Base-by-base conservation (phyloP, 2,113 vertebrate species). In the Limnothrissa miodon region DNA sequence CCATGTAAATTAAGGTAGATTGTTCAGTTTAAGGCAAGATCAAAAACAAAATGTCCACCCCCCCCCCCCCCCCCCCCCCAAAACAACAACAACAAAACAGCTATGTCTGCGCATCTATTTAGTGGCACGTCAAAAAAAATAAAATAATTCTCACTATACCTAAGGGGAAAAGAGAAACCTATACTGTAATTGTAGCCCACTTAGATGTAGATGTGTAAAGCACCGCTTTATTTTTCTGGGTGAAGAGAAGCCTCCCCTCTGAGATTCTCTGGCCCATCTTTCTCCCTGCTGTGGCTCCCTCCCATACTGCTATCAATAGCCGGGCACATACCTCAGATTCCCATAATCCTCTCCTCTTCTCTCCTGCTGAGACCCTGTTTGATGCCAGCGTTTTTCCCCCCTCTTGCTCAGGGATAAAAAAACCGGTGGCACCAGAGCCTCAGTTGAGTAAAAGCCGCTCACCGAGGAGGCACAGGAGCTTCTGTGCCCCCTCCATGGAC, bases 291-390 rank as follows among this genome's bases (percentile, higher is more conserved):
- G 39, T 29, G 29, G 5, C 83, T 70, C 84, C 86, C 83, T 80
- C 83, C 85, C 81, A 83, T 84, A 80, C 87, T 82, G 79, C 91
- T 89, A 87, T 87, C 83, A 74, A 80, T 83, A 88, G 89, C 83
- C 88, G 87, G 86, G 89, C 87, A 89, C 89, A 25, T 84, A 45
- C 78, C 87, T 84, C 87, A 88, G 90, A 83, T 84, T 84, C 89
- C 87, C 88, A 88, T 93, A 91, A 93, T 92, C 91, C 90, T 79
- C 88, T 78, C 85, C 86, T 87, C 84, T 88, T 85, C 85, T 87
- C 86, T 89, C 66, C 66, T 74, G 66, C 66, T 15, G 66, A 33
- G 66, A 15, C 13, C 33, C 29, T 81, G 87, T 91, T 92, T 92
- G 90, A 91, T 91, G 89, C 87, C 89, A 90, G 90, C 87, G 90